These are phyloP conservation scores for Phoxinus dragarum DNA, from an alignment of 2,797 vertebrate genomes.

Conservation along the genomic window DNA sequence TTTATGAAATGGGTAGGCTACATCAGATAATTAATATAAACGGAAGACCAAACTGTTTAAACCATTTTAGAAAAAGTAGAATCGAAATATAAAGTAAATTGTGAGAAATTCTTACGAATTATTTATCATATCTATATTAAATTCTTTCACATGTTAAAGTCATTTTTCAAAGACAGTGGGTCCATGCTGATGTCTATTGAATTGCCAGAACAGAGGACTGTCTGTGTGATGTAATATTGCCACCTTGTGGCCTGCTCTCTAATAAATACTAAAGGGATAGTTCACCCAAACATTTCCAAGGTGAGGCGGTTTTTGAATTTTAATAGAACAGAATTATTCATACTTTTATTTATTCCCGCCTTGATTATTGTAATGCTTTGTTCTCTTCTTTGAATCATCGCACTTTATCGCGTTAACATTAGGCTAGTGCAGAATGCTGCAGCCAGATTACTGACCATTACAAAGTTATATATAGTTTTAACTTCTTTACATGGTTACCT, in stretches of 20 bases:
- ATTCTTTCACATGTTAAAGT: neutral
- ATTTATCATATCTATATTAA: neutral
- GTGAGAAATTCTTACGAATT: neutral
- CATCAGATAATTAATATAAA: neutral
- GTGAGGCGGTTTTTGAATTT: too few relatives aligned
- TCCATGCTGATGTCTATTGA: neutral
- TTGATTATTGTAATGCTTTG: too few relatives aligned
- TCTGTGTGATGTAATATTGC: conserved; percentile 13
- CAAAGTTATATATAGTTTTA: too few relatives aligned
- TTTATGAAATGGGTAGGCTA: neutral
- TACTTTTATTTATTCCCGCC: too few relatives aligned
- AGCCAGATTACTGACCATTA: too few relatives aligned
- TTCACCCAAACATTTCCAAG: too few relatives aligned
- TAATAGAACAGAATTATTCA: too few relatives aligned
- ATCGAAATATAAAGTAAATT: neutral
- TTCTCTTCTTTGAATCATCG: too few relatives aligned
- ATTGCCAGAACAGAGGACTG: neutral
- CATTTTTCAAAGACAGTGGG: neutral
- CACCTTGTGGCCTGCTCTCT: conserved; percentile 42
- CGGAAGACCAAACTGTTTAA: neutral
- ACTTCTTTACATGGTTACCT: too few relatives aligned
- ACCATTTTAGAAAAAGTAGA: neutral
- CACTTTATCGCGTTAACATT: too few relatives aligned
- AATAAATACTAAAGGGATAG: neutral
- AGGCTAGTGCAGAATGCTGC: too few relatives aligned